Base-by-base conservation (phyloP, 2,888 invertebrate genomes). In the Mimas tiliae region DNA sequence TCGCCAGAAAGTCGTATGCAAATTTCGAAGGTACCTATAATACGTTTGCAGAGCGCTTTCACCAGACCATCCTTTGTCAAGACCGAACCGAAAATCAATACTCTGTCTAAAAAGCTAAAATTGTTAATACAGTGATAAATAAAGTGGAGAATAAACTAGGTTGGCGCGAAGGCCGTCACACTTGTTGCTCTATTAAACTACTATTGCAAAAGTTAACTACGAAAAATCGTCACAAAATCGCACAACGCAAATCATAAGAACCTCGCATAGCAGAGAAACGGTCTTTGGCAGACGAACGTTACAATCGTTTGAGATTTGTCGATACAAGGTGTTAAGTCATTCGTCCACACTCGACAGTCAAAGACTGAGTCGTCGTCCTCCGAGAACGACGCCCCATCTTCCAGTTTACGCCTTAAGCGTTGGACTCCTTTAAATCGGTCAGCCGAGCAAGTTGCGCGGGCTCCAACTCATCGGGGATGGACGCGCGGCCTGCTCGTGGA, bases 361-460 rank as follows among this genome's bases (percentile, higher is more conserved):
- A 55, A 55, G 58, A 58, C 38, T 27, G 45, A 64, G 67, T 62
- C 21, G 65, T 55, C 45, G 38, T 64, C 14, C 34, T 50, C 42
- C 16, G 27, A 45, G 38, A 19, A 21, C 55, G 48, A 12, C 52
- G n/a, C 62, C 38, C 14, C 19, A n/a, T 38, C 27, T 7, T 58
- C 19, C 47, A 38, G 47, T 48, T 70, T 70, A 75, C 74, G 69
- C 75, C 72, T 90, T 97, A 98, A 94, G 98, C 98, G 90, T 98
- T 98, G 70, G 98, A 98, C 90, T 98, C 98, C 88, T 98, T 98
- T 68, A 98, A 95, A 85, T 97, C 97, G 84, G 98, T 97, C 78
- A 98, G 95, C 84, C 97, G 95, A 69, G 97, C 98, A 79, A 98
- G 94, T 86, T 98, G 98, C 83, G 97, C 97, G 38, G 97, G 97